phyloP scores from a whole-genome alignment of 1,140 invertebrate species.

The Drosophila ercepeae region DNA sequence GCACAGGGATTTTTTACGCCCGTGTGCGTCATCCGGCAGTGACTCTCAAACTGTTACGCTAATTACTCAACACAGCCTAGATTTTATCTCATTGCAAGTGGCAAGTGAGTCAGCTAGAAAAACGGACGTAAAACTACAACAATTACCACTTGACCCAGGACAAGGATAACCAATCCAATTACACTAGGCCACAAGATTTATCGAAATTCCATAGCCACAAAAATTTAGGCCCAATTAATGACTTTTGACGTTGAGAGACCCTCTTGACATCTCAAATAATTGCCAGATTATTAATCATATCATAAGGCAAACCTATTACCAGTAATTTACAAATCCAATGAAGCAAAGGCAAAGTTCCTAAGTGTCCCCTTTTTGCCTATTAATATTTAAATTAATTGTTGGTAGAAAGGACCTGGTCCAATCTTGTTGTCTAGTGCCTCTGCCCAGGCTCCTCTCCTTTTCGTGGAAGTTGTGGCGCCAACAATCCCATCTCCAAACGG shows the following conservation, averaged over 20 bases:
- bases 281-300: constrained; percentile 13
- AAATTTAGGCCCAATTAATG: too few relatives aligned
- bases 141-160: constrained; percentile 51
- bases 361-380: constrained; percentile 13
- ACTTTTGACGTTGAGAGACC: too few relatives aligned
- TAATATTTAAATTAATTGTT: constrained; percentile 38
- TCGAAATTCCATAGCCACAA: too few relatives aligned
- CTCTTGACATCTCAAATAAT: too few relatives aligned
- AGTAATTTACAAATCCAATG: neutral
- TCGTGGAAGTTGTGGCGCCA: constrained; percentile 50
- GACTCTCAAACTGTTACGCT: constrained; percentile 40
- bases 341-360: too few relatives aligned
- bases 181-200: constrained; percentile 39
- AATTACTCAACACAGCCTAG: constrained; percentile 45
- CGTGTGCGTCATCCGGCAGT: constrained; percentile 42
- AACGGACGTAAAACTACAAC: constrained; percentile 26
- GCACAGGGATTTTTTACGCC: constrained; percentile 21
- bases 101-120: constrained; percentile 21
- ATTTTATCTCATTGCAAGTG: constrained; percentile 42
- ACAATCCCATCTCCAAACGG: constrained; percentile 24
- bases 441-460: constrained; percentile 26
- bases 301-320: neutral
- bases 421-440: constrained; percentile 34
- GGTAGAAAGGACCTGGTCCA: constrained; percentile 9
- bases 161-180: constrained; percentile 27